These are phyloP conservation scores for Oreamnos americanus DNA, from an alignment of 2,113 vertebrate genomes.

Conservation along the genomic window DNA sequence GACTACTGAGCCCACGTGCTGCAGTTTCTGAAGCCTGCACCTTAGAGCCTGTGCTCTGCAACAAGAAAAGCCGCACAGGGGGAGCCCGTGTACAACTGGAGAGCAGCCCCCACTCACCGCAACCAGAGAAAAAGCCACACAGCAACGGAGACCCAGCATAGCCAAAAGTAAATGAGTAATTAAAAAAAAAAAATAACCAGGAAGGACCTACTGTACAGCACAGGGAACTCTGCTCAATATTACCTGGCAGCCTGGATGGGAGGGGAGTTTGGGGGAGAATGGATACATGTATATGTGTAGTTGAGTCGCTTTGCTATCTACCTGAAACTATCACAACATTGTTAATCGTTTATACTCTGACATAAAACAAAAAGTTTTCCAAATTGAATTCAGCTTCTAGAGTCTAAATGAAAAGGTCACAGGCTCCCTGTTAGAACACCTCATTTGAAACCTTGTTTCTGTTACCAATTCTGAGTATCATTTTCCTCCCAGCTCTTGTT, in stretches of 20 bases:
- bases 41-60: background rate
- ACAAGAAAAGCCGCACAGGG: background rate
- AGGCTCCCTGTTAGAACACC: background rate
- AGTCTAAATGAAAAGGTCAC: background rate
- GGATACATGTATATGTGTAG: background rate
- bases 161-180: background rate
- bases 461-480: background rate
- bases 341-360: background rate
- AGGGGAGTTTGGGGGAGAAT: background rate
- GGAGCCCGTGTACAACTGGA: background rate
- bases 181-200: background rate
- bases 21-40: background rate
- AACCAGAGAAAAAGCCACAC: background rate
- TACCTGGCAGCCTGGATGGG: background rate
- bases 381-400: background rate
- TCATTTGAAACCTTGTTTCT: background rate
- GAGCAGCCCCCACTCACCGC: background rate
- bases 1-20: background rate
- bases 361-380: background rate
- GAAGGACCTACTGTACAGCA: background rate
- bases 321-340: background rate
- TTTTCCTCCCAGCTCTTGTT: background rate
- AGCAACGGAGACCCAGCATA: background rate
- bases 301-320: background rate
- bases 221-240: background rate